Base-by-base conservation (phyloP, 2,797 vertebrate species). In the Premnoplex brunnescens region DNA sequence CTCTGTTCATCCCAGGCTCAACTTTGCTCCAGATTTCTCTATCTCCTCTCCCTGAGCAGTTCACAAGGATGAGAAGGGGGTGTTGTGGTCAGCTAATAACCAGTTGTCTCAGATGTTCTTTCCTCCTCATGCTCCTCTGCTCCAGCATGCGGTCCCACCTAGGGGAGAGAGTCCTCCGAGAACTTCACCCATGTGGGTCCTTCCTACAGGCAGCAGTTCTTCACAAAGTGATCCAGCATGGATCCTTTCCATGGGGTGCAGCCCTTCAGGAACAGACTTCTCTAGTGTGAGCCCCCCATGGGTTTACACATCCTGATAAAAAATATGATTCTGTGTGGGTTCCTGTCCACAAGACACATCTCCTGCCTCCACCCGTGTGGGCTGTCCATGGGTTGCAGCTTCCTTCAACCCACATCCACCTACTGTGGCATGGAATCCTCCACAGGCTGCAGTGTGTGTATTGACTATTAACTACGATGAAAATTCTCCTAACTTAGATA, bases 11-110 rank as follows among this genome's bases (percentile, higher is more conserved):
- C 27, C 9, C 3, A 14, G 14, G 26, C 16, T 63, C 16, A 55
- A 21, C 22, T 48, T 62, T 4, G 0, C 3, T 74, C 19, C 19
- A 0, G 0, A 6, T 41, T 58, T 80, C 14, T 72, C 34, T n/a
- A 3, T 5, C 7, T 49, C 4, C 14, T 41, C 7, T 28, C 10
- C 4, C 32, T 0, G 1, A 64, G 32, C 0, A 21, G 12, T 26
- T 2, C 17, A 30, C 4, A 3, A 7, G 4, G 7, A 14, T 1
- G 2, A 3, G 7, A 10, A 72, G 20, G 19, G 6, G 3, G 2
- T 3, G 2, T 3, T 51, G 3, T 1, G 2, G 15, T 68, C 20
- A 44, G 9, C 22, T 72, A 8, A 18, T 9, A 46, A 19, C 4
- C 37, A 2, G 3, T 58, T 1, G 0, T 43, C 27, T 58, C 16